A percentile compares a stretch with the other conserved stretches of the same genome.
Conservation (phyloP, 1,140 invertebrate genomes). For the Phenacoccus solenopsis region DNA sequence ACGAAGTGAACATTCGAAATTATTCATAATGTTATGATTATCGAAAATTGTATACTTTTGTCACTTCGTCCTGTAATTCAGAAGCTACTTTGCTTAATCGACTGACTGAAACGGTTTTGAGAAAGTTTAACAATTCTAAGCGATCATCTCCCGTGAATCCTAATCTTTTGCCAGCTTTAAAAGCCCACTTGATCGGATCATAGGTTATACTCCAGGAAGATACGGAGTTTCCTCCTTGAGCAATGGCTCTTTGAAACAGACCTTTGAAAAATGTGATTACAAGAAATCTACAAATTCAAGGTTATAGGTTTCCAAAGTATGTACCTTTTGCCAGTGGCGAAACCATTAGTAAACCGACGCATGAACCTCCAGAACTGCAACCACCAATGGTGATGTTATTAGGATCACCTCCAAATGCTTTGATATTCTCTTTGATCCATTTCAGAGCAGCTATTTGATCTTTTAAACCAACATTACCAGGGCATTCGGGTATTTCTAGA, state of each 20-base stretch:
- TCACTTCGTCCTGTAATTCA: no score
- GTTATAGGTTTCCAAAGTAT: no score
- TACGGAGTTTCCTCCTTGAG: constrained; percentile 46
- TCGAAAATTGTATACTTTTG: no score
- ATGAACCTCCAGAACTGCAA: constrained; percentile 53
- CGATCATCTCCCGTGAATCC: constrained; percentile 19
- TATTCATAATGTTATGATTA: no score
- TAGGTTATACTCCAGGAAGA: constrained; percentile 41
- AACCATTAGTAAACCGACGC: constrained; percentile 50
- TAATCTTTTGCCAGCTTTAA: constrained; percentile 20
- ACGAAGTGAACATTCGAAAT: no score
- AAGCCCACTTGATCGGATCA: not conserved
- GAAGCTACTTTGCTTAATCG: constrained; percentile 21
- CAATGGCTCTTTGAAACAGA: constrained; percentile 32
- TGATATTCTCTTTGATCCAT: constrained; percentile 61
- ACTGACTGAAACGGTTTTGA: constrained; percentile 14
- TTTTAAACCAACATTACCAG: constrained; percentile 62
- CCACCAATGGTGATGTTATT: constrained; percentile 53
- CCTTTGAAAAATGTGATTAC: no score
- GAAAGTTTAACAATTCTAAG: constrained; percentile 22
- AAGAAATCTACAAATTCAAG: no score
- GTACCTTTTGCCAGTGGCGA: constrained; percentile 42
- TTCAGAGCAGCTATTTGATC: constrained; percentile 57
- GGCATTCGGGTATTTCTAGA: constrained; percentile 44
- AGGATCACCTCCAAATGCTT: constrained; percentile 59